phyloP scores from a whole-genome alignment of 1,140 invertebrate species.

The Pemphigus obesinymphae region DNA sequence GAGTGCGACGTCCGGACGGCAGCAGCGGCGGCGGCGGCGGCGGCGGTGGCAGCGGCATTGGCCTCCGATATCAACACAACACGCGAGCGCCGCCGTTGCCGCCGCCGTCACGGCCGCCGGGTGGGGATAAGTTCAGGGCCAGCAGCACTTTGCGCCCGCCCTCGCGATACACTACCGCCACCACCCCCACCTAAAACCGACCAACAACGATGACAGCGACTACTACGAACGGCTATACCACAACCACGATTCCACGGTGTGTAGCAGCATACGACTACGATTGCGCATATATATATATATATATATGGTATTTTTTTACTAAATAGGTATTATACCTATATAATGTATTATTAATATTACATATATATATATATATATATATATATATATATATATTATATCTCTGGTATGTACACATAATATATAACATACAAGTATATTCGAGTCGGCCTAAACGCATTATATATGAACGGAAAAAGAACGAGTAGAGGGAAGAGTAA shows the following conservation, averaged over 20 bases:
- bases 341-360: too few relatives aligned
- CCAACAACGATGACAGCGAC: background rate
- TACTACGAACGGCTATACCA: background rate
- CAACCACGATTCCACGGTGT: background rate
- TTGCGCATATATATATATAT: too few relatives aligned
- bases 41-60: slow-evolving; percentile 29
- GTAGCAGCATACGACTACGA: background rate
- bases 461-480: too few relatives aligned
- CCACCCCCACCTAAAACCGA: background rate
- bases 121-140: slow-evolving; percentile 42
- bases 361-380: too few relatives aligned
- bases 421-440: too few relatives aligned
- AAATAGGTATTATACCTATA: too few relatives aligned
- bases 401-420: too few relatives aligned
- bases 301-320: too few relatives aligned
- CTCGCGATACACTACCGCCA: background rate
- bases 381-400: too few relatives aligned
- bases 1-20: slow-evolving; percentile 30
- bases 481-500: too few relatives aligned
- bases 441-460: too few relatives aligned
- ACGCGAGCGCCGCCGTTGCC: slow-evolving; percentile 11
- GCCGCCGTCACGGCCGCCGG: slow-evolving; percentile 15
- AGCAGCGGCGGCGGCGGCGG: background rate
- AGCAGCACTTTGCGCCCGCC: slow-evolving; percentile 17
- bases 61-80: slow-evolving; percentile 39